Conservation (phyloP, 2,797 vertebrate genomes). For the Ispidina lecontei region DNA sequence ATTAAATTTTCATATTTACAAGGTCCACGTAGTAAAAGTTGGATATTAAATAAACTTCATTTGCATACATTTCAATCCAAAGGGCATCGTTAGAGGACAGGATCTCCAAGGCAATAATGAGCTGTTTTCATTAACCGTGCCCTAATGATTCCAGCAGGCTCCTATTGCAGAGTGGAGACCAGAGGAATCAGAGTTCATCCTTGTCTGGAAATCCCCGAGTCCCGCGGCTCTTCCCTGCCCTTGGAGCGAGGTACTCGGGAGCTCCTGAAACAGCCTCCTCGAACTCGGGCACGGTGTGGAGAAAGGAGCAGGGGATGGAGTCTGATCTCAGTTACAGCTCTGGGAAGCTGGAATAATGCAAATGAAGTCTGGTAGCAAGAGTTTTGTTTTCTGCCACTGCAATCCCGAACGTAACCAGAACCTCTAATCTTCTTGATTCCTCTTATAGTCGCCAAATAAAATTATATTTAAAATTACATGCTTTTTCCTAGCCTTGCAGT, state of each 20-base stretch:
- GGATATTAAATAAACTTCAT: conserved; percentile 67
- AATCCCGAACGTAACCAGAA: not conserved
- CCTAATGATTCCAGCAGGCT: conserved; percentile 11
- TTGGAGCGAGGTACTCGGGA: not conserved
- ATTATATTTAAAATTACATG: not conserved
- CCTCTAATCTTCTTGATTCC: not conserved
- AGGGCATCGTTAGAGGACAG: conserved; percentile 40
- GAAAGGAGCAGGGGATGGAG: not conserved
- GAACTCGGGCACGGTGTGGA: not conserved
- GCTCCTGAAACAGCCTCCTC: not conserved
- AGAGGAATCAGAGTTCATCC: conserved; percentile 43
- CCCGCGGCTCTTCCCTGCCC: not conserved
- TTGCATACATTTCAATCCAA: conserved; percentile 56
- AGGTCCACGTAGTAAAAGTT: conserved; percentile 27
- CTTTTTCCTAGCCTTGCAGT: not conserved
- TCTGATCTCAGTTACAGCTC: not conserved
- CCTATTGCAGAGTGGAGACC: not conserved
- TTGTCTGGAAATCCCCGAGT: conserved; percentile 10
- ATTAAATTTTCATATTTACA: conserved; percentile 72
- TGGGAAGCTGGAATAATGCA: conserved; percentile 1
- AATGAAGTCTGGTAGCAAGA: not conserved
- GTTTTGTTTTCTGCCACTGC: not conserved
- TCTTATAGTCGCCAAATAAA: not conserved
- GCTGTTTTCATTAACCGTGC: conserved; percentile 61
- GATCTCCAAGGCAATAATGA: conserved; percentile 50